A percentile compares a stretch with the other conserved stretches of the same genome.
phyloP scores from a whole-genome alignment of 2,888 invertebrate genomes.

The Drosophila sordidula region DNA sequence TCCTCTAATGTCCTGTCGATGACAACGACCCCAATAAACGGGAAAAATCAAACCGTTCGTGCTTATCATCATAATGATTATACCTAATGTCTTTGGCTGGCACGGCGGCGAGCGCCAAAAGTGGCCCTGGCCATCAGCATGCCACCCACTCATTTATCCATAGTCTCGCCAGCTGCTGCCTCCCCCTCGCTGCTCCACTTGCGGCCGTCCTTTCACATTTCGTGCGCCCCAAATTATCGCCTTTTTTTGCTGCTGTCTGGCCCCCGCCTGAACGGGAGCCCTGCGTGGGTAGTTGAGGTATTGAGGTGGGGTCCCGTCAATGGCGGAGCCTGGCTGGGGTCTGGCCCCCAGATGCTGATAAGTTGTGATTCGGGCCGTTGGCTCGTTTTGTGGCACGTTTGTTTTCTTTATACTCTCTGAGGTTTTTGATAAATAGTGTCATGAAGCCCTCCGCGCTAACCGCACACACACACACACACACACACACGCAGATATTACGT shows the following conservation, averaged over 20 bases:
- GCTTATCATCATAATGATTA: slow-evolving; percentile 79
- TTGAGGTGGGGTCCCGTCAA: slow-evolving; percentile 55
- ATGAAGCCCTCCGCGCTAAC: slow-evolving; percentile 19
- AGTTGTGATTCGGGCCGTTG: slow-evolving; percentile 58
- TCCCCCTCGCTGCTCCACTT: neutral
- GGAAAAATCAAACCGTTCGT: slow-evolving; percentile 74
- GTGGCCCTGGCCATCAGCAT: slow-evolving; percentile 42
- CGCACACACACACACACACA: neutral
- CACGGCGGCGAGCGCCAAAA: slow-evolving; percentile 39
- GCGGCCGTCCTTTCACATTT: slow-evolving; percentile 35
- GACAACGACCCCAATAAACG: slow-evolving; percentile 64
- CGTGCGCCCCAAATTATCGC: slow-evolving; percentile 63
- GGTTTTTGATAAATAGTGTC: slow-evolving; percentile 63
- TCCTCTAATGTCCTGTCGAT: slow-evolving; percentile 57
- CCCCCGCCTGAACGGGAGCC: slow-evolving; percentile 38
- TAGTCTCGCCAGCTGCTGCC: slow-evolving; percentile 9
- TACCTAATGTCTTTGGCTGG: slow-evolving; percentile 61
- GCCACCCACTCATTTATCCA: slow-evolving; percentile 27
- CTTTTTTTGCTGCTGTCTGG: slow-evolving; percentile 54
- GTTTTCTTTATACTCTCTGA: slow-evolving; percentile 54
- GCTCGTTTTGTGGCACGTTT: slow-evolving; percentile 62
- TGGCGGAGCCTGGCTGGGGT: slow-evolving; percentile 57
- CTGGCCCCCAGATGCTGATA: slow-evolving; percentile 65
- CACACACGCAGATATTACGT: slow-evolving; percentile 33
- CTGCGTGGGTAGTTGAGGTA: slow-evolving; percentile 22